Conservation (phyloP, 2,888 invertebrate species). For the Holacanthella duospinosa region DNA sequence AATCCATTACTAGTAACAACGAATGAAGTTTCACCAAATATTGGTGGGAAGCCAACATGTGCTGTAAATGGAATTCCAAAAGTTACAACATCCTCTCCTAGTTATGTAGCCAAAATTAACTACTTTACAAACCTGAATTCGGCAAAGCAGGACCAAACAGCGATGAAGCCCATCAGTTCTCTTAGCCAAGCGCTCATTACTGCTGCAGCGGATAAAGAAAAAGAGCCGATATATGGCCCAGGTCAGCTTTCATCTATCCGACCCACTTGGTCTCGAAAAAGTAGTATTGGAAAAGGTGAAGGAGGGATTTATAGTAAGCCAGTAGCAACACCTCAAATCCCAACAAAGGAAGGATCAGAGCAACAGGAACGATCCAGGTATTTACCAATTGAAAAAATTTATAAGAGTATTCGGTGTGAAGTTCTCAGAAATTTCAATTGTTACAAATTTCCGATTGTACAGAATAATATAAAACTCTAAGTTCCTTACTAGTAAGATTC, state of each 20-base stretch:
- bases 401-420: no score
- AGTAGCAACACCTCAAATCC: constrained; percentile 6
- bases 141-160: constrained; percentile 2
- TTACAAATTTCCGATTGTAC: no score
- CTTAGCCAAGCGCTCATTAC: constrained; percentile 21
- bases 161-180: constrained; percentile 34
- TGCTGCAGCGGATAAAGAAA: constrained; percentile 24
- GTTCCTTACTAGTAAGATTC: no score
- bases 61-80: constrained; percentile 37
- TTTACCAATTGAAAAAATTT: no score
- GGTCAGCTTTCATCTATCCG: constrained; percentile 32
- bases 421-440: no score
- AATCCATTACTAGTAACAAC: background rate
- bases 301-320: constrained; percentile 2
- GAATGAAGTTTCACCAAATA: background rate
- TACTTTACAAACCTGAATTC: constrained; percentile 32
- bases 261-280: constrained; percentile 22
- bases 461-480: no score
- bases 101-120: constrained; percentile 37
- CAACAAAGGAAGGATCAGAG: background rate
- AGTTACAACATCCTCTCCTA: constrained; percentile 21
- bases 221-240: constrained; percentile 31
- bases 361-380: no score
- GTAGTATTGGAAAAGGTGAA: background rate
- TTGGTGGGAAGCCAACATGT: constrained; percentile 28